Base-by-base conservation (phyloP, 1,140 invertebrate species). In the Rhagoletis pomonella region DNA sequence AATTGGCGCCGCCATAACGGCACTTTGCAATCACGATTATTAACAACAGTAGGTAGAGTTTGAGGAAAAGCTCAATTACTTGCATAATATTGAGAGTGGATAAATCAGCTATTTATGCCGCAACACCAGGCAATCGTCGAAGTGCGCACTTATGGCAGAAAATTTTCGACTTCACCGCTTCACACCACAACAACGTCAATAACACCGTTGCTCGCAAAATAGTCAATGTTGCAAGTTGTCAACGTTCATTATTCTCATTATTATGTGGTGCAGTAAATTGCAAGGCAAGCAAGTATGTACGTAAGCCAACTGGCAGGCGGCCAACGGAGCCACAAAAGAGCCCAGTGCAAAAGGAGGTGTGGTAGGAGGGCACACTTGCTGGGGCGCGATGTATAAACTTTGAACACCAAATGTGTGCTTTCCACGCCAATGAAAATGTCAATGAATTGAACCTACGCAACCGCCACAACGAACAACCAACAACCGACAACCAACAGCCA, bases 371-470 rank as follows among this genome's bases (percentile, higher is more conserved):
- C 42, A 39, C 3, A n/a, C 4, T 14, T 62, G 12, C 9, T 62
- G 60, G 60, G 62, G 67, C 44, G 14, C 14, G 12, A n/a, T 44
- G 67, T 9, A 55, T 5, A 0, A 62, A 62, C 64, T 29, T 67
- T 19, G 10, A 81, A 19, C n/a, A n/a, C n/a, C 73, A 19, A 81
- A 81, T 29, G 17, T 69, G 39, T 69, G 9, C 73, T 81, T 77
- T 55, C 55, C 42, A n/a, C 65, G 88, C 89, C 90, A 90, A 91
- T 90, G 89, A 90, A 92, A 89, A 89, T 91, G 88, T 89, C 89
- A 89, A 92, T 90, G 89, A 89, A 90, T 90, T 88, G 88, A 81
- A 87, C 91, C 90, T 89, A 92, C 91, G 91, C 90, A 85, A 59
- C 14, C 59, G 58, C 58, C 55, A 62, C 55, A 62, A 44, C 14